These are phyloP conservation scores for Sitobion miscanthi DNA, from an alignment of 1,140 invertebrate species.

Conservation along the genomic window DNA sequence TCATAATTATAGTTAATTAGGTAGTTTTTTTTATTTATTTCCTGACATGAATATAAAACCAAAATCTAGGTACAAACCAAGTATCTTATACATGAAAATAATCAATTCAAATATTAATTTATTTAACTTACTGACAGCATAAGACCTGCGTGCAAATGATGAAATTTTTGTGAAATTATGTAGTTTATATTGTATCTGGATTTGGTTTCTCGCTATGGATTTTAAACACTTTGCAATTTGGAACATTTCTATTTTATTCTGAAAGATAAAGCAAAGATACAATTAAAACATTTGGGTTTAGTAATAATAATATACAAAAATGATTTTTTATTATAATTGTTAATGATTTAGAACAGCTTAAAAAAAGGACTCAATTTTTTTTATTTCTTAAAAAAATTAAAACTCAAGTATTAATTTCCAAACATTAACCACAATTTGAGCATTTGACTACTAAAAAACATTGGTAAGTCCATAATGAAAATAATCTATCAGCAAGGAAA, in stretches of 20 bases:
- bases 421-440: background rate
- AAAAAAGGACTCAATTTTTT: background rate
- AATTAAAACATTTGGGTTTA: background rate
- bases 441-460: background rate
- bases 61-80: background rate
- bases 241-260: conserved; percentile 25
- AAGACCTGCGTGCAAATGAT: background rate
- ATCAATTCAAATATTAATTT: background rate
- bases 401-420: background rate
- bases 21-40: background rate
- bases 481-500: background rate
- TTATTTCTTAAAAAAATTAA: too few relatives aligned
- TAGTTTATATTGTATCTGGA: background rate
- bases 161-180: background rate
- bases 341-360: too few relatives aligned
- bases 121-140: conserved; percentile 31
- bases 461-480: background rate
- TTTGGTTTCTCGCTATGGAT: background rate
- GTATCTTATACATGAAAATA: background rate
- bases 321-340: too few relatives aligned
- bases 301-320: background rate
- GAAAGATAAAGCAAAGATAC: background rate
- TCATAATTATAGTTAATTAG: background rate
- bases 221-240: background rate
- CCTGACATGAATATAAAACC: background rate